These are phyloP conservation scores for Pemphredon lugubris DNA, from an alignment of 2,888 invertebrate species.

Conservation along the genomic window DNA sequence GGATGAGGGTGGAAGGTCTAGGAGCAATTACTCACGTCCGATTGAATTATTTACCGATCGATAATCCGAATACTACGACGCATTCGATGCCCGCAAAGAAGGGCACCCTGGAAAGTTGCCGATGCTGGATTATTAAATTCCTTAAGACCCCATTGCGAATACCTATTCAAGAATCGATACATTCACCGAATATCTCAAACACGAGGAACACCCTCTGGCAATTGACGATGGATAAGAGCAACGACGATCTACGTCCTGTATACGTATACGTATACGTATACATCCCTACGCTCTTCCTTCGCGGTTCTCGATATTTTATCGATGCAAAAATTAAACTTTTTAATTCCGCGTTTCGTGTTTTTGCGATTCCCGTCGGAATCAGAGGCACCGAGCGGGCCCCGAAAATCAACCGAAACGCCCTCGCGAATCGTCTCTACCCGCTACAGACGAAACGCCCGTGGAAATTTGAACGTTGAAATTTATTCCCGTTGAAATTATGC, in stretches of 20 bases:
- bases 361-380: too few species aligned
- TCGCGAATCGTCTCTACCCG: slow-evolving; percentile 1
- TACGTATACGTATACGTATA: slow-evolving; percentile 18
- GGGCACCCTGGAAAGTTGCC: slow-evolving; percentile 76
- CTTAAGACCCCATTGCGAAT: slow-evolving; percentile 78
- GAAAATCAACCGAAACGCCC: too few species aligned
- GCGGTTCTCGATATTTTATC: neutral
- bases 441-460: slow-evolving; percentile 20
- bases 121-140: slow-evolving; percentile 80
- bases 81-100: slow-evolving; percentile 66
- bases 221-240: slow-evolving; percentile 36
- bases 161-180: slow-evolving; percentile 79
- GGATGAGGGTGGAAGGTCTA: slow-evolving; percentile 32
- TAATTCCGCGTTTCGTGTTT: neutral
- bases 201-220: slow-evolving; percentile 61
- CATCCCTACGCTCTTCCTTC: slow-evolving; percentile 10
- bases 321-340: slow-evolving; percentile 22
- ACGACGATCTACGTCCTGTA: slow-evolving; percentile 23
- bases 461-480: slow-evolving; percentile 29
- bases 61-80: slow-evolving; percentile 60
- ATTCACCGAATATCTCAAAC: slow-evolving; percentile 80
- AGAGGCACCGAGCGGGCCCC: too few species aligned
- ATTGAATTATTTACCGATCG: slow-evolving; percentile 76
- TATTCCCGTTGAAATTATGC: slow-evolving; percentile 45
- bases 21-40: slow-evolving; percentile 68